Percentiles rank a stretch among this genome's conserved stretches.
Evolutionary conservation across 2,888 invertebrate species (phyloP).

Genomic region (Lumbricus terrestris): DNA sequence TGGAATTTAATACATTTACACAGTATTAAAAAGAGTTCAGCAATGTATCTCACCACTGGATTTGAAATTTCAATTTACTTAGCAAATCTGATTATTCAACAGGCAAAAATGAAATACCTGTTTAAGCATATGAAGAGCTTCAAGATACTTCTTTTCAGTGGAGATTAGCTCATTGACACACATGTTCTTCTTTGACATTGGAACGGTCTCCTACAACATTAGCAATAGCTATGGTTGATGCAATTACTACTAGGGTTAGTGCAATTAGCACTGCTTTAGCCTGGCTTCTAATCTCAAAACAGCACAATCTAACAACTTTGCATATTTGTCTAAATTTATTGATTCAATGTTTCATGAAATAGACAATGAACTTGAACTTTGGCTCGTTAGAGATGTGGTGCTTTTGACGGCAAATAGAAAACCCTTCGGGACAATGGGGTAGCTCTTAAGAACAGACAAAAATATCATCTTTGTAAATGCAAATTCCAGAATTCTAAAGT

Average conservation of each 20-base stretch:
- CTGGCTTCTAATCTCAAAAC: neutral
- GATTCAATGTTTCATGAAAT: neutral
- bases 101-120: slow-evolving; percentile 43
- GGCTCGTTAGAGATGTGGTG: neutral
- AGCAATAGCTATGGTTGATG: neutral
- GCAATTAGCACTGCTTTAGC: neutral
- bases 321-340: neutral
- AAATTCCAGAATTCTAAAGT: too few species aligned
- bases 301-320: neutral
- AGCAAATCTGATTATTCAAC: neutral
- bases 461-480: too few species aligned
- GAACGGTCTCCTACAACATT: slow-evolving; percentile 17
- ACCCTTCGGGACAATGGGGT: neutral
- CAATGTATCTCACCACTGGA: neutral
- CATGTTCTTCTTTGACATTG: slow-evolving; percentile 84
- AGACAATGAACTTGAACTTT: neutral
- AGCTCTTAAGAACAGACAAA: neutral
- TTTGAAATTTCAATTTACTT: neutral
- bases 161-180: slow-evolving; percentile 79
- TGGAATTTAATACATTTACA: neutral
- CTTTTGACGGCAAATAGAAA: too few species aligned
- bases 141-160: slow-evolving; percentile 91
- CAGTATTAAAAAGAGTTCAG: neutral
- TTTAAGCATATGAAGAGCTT: slow-evolving; percentile 74
- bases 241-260: too few species aligned